Base-by-base conservation (phyloP, 2,888 invertebrate genomes). In the Fragum whitleyi region DNA sequence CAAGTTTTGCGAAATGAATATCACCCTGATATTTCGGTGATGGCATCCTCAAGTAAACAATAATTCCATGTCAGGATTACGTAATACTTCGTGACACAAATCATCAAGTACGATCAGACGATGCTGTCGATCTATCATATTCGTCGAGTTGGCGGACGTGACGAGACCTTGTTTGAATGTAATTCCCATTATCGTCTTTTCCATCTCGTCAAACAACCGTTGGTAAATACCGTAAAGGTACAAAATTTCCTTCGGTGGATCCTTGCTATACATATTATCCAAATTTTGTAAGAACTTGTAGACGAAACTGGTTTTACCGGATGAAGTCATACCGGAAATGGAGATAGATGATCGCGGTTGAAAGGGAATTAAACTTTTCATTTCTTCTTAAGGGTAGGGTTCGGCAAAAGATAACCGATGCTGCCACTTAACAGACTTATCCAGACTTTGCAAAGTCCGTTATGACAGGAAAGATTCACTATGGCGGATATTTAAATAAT, bases 31-130 rank as follows among this genome's bases (percentile, higher is more conserved):
- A 47, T 73, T 72, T 53, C 73, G 29, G 39, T 80, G 73, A 32
- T 80, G 76, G 23, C 73, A 80, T 16, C 69, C 72, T 19, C 68
- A 68, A 19, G 76, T 80, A 21, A 76, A 80, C 47, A 73, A n/a
- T n/a, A 73, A 68, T 39, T 67, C 19, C 36, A 36, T 62, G 11
- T 62, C 14, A 9, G 14, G 16, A 62, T 36, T 39, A 75, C 26
- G 23, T n/a, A 57, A 11, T 14, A 57, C 70, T 26, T 62, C 28
- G 39, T 69, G 53, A 69, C 65, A 65, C 51, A 74, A 42, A 36
- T 79, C 79, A 62, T 79, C 79, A 23, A 79, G 32, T 11, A 74
- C 61, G 16, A 79, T 16, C 28, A 78, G 57, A n/a, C 39, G 32
- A 53, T 78, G 78, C n/a, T 42, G 62, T 16, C 62, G 19, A 36